These are phyloP conservation scores for Diplosoma virens DNA, from an alignment of 23 tunicate genomes.

Conservation along the genomic window DNA sequence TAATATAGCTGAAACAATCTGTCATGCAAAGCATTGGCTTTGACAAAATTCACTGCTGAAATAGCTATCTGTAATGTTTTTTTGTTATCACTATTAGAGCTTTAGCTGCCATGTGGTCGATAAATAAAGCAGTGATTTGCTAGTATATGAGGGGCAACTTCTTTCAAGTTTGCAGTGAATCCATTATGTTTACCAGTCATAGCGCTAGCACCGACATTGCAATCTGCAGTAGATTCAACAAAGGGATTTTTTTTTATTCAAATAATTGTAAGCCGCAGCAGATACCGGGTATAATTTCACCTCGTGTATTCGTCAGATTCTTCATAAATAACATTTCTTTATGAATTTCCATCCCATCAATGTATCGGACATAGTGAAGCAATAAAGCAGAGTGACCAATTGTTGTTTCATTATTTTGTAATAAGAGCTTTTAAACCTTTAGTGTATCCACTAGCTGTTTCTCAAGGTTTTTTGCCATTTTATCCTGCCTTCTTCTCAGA, in stretches of 20 bases:
- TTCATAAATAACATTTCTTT: too few species aligned
- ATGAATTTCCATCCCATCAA: background rate
- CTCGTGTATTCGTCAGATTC: background rate
- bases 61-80: too few species aligned
- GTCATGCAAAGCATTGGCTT: too few species aligned
- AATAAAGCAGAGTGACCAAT: background rate
- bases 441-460: background rate
- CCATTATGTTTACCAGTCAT: background rate
- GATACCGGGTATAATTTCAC: background rate
- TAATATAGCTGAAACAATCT: too few species aligned
- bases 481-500: background rate
- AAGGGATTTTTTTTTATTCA: background rate
- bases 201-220: background rate
- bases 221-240: background rate
- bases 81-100: too few species aligned
- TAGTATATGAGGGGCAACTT: background rate
- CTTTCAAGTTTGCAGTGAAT: background rate
- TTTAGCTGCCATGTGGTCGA: background rate
- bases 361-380: background rate
- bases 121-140: background rate
- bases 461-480: too few species aligned
- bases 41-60: too few species aligned
- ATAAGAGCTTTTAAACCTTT: background rate
- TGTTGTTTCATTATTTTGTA: background rate
- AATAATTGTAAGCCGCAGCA: background rate